phyloP scores from a whole-genome alignment of 2,888 invertebrate species.

The Dysmachus trigonus region DNA sequence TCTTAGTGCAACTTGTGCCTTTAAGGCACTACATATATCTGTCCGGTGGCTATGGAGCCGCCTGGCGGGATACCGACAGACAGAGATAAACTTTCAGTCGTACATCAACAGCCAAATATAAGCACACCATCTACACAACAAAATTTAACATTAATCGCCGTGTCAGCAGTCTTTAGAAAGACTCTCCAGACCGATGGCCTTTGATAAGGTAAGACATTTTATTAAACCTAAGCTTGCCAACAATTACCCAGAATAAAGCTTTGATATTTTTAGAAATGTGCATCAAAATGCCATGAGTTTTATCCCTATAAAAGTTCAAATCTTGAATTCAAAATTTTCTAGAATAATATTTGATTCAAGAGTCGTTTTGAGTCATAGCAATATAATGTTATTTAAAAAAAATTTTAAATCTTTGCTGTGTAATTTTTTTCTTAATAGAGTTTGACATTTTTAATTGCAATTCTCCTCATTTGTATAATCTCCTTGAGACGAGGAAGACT shows the following conservation, averaged over 20 bases:
- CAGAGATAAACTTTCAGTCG: constrained; percentile 59
- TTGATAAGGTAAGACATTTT: constrained; percentile 72
- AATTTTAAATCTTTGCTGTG: too few relatives aligned
- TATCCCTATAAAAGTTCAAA: too few relatives aligned
- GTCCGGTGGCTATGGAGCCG: constrained; percentile 62
- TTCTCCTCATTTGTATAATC: neutral
- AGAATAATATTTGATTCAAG: too few relatives aligned
- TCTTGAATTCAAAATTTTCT: too few relatives aligned
- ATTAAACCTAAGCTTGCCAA: too few relatives aligned
- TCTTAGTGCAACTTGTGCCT: constrained; percentile 54
- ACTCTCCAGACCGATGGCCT: constrained; percentile 73
- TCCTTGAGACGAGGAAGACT: neutral
- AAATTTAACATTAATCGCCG: constrained; percentile 53
- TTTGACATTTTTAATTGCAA: neutral
- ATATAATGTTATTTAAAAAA: too few relatives aligned
- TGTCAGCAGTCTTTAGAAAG: constrained; percentile 60
- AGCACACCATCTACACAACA: constrained; percentile 50
- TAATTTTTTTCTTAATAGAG: neutral
- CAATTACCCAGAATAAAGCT: too few relatives aligned
- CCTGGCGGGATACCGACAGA: constrained; percentile 60
- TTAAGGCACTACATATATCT: constrained; percentile 46
- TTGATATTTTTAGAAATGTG: too few relatives aligned
- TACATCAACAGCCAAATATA: constrained; percentile 54
- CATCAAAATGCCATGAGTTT: too few relatives aligned
- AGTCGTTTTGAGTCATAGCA: too few relatives aligned